Conservation (phyloP, 2,888 invertebrate genomes). For the Mellilla xanthometata region DNA sequence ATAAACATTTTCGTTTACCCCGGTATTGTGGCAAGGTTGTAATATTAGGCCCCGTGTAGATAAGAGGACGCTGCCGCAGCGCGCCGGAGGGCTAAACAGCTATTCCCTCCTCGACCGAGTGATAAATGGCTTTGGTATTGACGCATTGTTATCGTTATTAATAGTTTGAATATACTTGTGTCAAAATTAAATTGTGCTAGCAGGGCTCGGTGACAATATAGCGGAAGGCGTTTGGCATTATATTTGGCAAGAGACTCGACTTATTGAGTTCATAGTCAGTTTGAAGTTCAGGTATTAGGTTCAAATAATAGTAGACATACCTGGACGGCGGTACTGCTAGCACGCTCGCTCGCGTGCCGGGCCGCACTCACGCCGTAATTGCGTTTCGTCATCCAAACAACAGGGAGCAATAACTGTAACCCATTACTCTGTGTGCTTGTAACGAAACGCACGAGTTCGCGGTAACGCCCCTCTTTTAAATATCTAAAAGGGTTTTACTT, state of each 20-base stretch:
- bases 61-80: slow-evolving; percentile 37
- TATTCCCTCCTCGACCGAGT: slow-evolving; percentile 44
- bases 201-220: too few species aligned
- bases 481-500: too few species aligned
- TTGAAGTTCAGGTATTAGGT: neutral
- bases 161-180: slow-evolving; percentile 35
- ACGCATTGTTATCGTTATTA: slow-evolving; percentile 33
- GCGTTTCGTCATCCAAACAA: slow-evolving; percentile 55
- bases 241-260: too few species aligned
- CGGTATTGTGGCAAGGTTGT: slow-evolving; percentile 45
- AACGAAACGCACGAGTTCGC: slow-evolving; percentile 45
- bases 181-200: slow-evolving; percentile 19
- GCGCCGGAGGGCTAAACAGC: slow-evolving; percentile 38
- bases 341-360: slow-evolving; percentile 59
- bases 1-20: slow-evolving; percentile 53
- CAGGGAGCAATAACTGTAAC: slow-evolving; percentile 55
- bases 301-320: slow-evolving; percentile 5
- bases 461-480: slow-evolving; percentile 38
- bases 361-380: slow-evolving; percentile 47
- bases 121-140: slow-evolving; percentile 43
- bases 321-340: slow-evolving; percentile 21
- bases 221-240: too few species aligned
- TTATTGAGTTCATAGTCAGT: neutral
- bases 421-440: slow-evolving; percentile 41
- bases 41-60: slow-evolving; percentile 47